Percentiles rank a stretch among this genome's conserved stretches.
Evolutionary conservation across 2,888 invertebrate genomes (phyloP).

Genomic region (Caenorhabditis afra): DNA sequence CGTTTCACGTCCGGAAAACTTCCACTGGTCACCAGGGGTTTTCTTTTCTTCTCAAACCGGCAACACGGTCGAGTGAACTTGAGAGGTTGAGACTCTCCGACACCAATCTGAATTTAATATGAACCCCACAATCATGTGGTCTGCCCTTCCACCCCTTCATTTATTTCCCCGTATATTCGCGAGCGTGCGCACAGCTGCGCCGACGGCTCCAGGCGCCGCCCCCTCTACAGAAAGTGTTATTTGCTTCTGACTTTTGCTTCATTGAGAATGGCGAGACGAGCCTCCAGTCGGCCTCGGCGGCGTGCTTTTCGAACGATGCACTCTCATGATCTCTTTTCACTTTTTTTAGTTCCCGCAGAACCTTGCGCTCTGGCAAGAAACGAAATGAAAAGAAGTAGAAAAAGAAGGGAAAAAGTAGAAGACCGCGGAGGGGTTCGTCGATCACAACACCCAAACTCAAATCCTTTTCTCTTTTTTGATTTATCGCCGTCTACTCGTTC

Average conservation of each 20-base stretch:
- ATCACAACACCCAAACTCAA: constrained; percentile 4
- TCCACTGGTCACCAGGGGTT: constrained; percentile 45
- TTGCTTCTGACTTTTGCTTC: constrained; percentile 40
- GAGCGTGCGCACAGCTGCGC: constrained; percentile 23
- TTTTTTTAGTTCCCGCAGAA: constrained; percentile 18
- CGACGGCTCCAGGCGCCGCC: constrained; percentile 53
- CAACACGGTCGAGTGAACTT: constrained; percentile 53
- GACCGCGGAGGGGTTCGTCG: not conserved
- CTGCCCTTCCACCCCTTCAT: constrained; percentile 36
- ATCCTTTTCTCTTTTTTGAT: constrained; percentile 26
- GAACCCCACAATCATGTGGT: constrained; percentile 51
- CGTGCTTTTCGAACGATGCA: constrained; percentile 34
- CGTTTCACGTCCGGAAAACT: not conserved
- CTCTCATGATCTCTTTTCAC: constrained; percentile 23
- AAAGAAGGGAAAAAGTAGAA: constrained; percentile 4
- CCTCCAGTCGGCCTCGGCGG: not conserved
- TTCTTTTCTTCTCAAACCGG: constrained; percentile 39
- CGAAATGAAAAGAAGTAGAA: constrained; percentile 5
- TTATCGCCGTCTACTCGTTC: constrained; percentile 40
- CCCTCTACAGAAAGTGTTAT: constrained; percentile 53
- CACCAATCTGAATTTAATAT: constrained; percentile 52
- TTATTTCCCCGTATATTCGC: constrained; percentile 44
- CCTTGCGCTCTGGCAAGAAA: constrained; percentile 7
- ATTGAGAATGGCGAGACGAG: constrained; percentile 15
- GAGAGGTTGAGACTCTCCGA: constrained; percentile 40